Evolutionary conservation across 2,888 invertebrate genomes (phyloP).

Genomic region (Watsonalla cultraria): DNA sequence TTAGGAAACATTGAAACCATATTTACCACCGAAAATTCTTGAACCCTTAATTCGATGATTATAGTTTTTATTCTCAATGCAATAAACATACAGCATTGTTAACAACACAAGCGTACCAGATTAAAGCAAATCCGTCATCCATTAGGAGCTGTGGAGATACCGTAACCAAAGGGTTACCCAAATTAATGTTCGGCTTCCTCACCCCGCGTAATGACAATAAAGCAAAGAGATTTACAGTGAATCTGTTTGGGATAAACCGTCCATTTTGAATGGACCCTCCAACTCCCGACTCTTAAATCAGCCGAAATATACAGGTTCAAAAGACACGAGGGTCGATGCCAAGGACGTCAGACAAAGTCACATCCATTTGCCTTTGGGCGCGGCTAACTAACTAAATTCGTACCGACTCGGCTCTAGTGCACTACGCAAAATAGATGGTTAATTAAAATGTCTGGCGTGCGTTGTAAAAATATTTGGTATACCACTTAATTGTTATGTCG

Average conservation of each 20-base stretch:
- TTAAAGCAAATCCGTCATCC: not conserved
- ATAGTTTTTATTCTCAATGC: too few species aligned
- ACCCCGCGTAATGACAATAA: slow-evolving; percentile 28
- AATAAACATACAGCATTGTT: not conserved
- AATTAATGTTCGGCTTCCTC: slow-evolving; percentile 2
- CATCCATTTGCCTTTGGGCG: slow-evolving; percentile 65
- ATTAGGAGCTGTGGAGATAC: not conserved
- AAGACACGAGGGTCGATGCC: slow-evolving; percentile 31
- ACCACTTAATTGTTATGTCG: not conserved
- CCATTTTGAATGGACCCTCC: slow-evolving; percentile 17
- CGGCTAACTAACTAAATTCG: slow-evolving; percentile 56
- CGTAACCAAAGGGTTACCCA: not conserved
- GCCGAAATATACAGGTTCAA: slow-evolving; percentile 26
- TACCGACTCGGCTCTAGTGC: slow-evolving; percentile 16
- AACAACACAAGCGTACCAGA: not conserved
- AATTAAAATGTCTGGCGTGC: slow-evolving; percentile 24
- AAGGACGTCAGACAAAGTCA: slow-evolving; percentile 67
- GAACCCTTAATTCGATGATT: too few species aligned
- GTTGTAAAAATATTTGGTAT: not conserved
- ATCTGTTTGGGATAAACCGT: slow-evolving; percentile 23
- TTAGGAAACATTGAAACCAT: too few species aligned
- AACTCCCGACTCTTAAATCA: slow-evolving; percentile 23
- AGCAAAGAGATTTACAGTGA: slow-evolving; percentile 27
- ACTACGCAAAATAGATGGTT: slow-evolving; percentile 21
- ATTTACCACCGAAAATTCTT: too few species aligned